These are phyloP conservation scores for Neofelis nebulosa DNA, from an alignment of 2,113 vertebrate genomes.

Conservation along the genomic window DNA sequence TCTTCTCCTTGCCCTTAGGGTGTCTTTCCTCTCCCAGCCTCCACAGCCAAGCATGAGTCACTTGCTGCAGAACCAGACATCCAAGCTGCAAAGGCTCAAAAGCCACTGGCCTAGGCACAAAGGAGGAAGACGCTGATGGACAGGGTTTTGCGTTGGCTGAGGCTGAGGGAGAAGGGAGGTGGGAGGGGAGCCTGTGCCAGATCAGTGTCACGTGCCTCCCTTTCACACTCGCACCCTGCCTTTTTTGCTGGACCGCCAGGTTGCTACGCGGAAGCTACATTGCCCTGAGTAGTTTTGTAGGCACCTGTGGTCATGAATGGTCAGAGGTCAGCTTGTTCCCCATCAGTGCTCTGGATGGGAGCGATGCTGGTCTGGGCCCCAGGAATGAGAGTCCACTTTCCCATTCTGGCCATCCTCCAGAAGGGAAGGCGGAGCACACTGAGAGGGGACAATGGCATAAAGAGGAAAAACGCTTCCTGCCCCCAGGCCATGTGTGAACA, in stretches of 20 bases:
- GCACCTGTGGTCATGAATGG: background rate
- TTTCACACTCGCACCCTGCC: background rate
- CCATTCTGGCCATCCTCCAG: background rate
- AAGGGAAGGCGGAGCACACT: background rate
- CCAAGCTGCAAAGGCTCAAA: background rate
- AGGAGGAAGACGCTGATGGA: background rate
- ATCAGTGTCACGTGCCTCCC: background rate
- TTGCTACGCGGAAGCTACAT: background rate
- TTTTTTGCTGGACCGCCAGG: background rate
- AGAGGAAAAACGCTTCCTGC: background rate
- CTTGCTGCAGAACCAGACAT: conserved; percentile 31
- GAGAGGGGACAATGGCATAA: background rate
- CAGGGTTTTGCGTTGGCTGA: rapidly evolving
- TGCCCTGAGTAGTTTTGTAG: background rate
- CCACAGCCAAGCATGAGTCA: conserved; percentile 61
- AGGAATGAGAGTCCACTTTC: background rate
- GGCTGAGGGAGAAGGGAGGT: background rate
- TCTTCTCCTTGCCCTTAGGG: conserved; percentile 63
- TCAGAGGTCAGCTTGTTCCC: background rate
- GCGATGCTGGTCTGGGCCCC: rapidly evolving
- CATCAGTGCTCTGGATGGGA: background rate
- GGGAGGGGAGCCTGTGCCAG: background rate
- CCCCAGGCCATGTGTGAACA: background rate
- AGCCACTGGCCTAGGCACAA: background rate
- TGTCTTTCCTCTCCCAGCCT: conserved; percentile 58